Percentiles rank a stretch among this genome's conserved stretches.
Conservation (phyloP, 1,140 invertebrate species). For the Drosophila quadrilineata region DNA sequence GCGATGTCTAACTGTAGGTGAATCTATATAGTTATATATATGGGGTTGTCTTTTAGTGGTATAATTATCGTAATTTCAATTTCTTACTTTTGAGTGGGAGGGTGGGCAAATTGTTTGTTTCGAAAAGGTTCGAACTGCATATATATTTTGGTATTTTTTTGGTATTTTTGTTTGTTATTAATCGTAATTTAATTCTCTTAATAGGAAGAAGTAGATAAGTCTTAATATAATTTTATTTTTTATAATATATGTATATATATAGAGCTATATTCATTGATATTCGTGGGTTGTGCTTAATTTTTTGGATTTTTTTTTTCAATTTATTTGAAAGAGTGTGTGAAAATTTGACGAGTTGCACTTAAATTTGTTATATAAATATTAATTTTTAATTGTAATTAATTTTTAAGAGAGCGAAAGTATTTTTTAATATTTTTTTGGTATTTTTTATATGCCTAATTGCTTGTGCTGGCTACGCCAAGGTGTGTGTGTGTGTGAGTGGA, state of each 20-base stretch:
- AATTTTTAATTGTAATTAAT: neutral
- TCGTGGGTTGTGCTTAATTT: constrained; percentile 41
- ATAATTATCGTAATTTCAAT: constrained; percentile 3
- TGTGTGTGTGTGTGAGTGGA: constrained; percentile 9
- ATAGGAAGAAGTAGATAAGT: constrained; percentile 47
- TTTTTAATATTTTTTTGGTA: no score
- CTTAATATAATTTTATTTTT: constrained; percentile 42
- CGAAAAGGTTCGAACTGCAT: constrained; percentile 3
- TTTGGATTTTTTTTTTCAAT: constrained; percentile 13
- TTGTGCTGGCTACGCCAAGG: constrained; percentile 72
- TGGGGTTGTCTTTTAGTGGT: constrained; percentile 9
- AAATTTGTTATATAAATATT: neutral
- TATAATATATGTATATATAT: constrained; percentile 25
- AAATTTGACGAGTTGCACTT: constrained; percentile 42
- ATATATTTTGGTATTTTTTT: neutral
- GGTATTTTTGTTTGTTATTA: constrained; percentile 1
- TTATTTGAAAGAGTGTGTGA: constrained; percentile 26
- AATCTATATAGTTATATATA: neutral
- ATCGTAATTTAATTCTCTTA: constrained; percentile 29
- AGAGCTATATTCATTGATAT: constrained; percentile 45
- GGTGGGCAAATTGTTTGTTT: constrained; percentile 25
- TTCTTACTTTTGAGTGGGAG: constrained; percentile 8
- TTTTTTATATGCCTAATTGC: constrained; percentile 55
- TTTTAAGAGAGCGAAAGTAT: constrained; percentile 37
- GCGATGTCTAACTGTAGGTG: constrained; percentile 7